A percentile compares a stretch with the other conserved stretches of the same genome.
These are phyloP conservation scores for Danio aesculapii DNA, from an alignment of 2,797 vertebrate genomes.

Conservation along the genomic window DNA sequence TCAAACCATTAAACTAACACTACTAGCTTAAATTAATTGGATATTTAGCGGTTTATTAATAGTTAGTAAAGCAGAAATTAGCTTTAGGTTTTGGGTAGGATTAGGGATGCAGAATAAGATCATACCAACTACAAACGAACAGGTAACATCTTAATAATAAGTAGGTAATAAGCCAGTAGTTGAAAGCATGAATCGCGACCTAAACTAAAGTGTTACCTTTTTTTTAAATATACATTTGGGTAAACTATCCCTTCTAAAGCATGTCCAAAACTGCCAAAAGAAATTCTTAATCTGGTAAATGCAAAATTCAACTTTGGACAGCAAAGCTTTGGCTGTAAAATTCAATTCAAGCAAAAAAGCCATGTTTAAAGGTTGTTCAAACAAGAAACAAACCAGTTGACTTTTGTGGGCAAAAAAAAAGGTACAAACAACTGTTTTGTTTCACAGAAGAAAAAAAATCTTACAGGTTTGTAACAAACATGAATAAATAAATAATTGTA, in stretches of 20 bases:
- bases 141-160: too few species aligned
- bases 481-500: background rate
- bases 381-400: background rate
- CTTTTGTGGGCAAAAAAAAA: background rate
- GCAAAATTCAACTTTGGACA: background rate
- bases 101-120: too few species aligned
- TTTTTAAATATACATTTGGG: too few species aligned
- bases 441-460: background rate
- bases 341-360: background rate
- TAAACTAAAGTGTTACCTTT: too few species aligned
- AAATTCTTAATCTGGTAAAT: constrained; percentile 7
- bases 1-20: too few species aligned
- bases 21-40: too few species aligned
- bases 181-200: too few species aligned
- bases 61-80: too few species aligned
- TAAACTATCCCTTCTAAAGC: background rate
- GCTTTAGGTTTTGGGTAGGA: too few species aligned
- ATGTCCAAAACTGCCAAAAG: constrained; percentile 43
- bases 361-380: background rate
- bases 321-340: background rate
- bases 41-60: too few species aligned
- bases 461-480: background rate
- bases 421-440: background rate
- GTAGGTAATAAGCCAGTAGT: too few species aligned
- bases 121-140: too few species aligned